phyloP scores from a whole-genome alignment of 2,888 invertebrate species.

The Brassicogethes aeneus region DNA sequence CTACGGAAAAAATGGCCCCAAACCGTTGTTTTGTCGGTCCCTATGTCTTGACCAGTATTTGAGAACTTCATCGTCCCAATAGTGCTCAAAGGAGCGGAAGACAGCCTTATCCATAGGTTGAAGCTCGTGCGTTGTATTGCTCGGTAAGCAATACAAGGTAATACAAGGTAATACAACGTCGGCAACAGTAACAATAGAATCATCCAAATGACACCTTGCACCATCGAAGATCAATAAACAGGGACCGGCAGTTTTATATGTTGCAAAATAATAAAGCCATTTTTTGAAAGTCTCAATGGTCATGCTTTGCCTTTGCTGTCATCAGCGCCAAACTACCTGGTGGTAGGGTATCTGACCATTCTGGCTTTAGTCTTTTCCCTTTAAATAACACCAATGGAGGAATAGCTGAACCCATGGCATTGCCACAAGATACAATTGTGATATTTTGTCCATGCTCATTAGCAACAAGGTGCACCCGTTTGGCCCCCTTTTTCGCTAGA shows the following conservation, averaged over 20 bases:
- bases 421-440: slow-evolving; percentile 27
- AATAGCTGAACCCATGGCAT: slow-evolving; percentile 24
- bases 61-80: slow-evolving; percentile 31
- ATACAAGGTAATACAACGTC: slow-evolving; percentile 23
- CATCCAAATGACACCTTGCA: slow-evolving; percentile 12
- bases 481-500: too few relatives aligned
- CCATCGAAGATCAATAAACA: not conserved
- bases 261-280: slow-evolving; percentile 23
- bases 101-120: slow-evolving; percentile 31
- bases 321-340: slow-evolving; percentile 19
- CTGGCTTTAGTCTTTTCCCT: too few relatives aligned
- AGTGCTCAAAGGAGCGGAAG: slow-evolving; percentile 26
- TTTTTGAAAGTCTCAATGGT: slow-evolving; percentile 20
- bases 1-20: slow-evolving; percentile 17
- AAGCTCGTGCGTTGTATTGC: slow-evolving; percentile 32
- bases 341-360: slow-evolving; percentile 21
- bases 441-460: slow-evolving; percentile 22
- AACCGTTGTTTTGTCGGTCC: slow-evolving; percentile 15
- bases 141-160: too few relatives aligned
- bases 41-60: slow-evolving; percentile 20
- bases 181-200: slow-evolving; percentile 23
- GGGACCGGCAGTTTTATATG: slow-evolving; percentile 15
- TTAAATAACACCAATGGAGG: slow-evolving; percentile 29
- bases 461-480: slow-evolving; percentile 5
- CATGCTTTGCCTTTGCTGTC: slow-evolving; percentile 26